phyloP scores from a whole-genome alignment of 2,888 invertebrate species.

The Cloeon dipterum region DNA sequence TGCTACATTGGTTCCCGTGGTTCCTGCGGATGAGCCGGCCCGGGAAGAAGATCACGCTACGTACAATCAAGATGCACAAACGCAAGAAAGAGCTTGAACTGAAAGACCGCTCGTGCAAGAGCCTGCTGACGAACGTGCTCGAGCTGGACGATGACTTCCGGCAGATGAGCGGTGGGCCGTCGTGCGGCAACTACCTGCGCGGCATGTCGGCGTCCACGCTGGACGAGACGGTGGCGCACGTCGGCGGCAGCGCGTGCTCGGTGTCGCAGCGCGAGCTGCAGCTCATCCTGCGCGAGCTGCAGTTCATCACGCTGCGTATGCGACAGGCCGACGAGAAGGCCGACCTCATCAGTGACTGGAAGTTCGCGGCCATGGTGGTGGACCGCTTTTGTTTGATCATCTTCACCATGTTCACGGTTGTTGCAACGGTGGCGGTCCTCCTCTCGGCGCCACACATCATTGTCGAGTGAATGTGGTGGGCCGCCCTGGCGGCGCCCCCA shows the following conservation, averaged over 20 bases:
- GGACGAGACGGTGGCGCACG: slow-evolving; percentile 20
- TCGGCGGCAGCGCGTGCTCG: slow-evolving; percentile 13
- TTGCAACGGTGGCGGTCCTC: slow-evolving; percentile 78
- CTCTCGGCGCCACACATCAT: slow-evolving; percentile 86
- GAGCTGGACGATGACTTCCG: slow-evolving; percentile 92
- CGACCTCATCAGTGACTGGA: slow-evolving; percentile 90
- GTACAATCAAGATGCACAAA: slow-evolving; percentile 72
- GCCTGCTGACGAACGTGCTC: slow-evolving; percentile 78
- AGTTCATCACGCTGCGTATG: slow-evolving; percentile 86
- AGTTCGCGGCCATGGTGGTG: slow-evolving; percentile 95
- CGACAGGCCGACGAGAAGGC: slow-evolving; percentile 84
- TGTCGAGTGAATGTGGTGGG: slow-evolving; percentile 68
- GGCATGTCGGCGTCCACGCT: slow-evolving; percentile 5
- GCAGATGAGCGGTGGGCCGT: slow-evolving; percentile 29
- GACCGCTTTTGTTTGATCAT: slow-evolving; percentile 91
- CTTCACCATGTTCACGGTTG: slow-evolving; percentile 82
- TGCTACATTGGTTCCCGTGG: slow-evolving; percentile 96
- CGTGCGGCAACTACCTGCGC: slow-evolving; percentile 8
- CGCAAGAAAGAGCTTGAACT: slow-evolving; percentile 82
- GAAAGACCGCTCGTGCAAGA: slow-evolving; percentile 83
- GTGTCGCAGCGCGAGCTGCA: slow-evolving; percentile 69
- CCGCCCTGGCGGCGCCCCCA: slow-evolving; percentile 15
- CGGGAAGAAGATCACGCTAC: slow-evolving; percentile 78
- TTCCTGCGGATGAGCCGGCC: slow-evolving; percentile 88
- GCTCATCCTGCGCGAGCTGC: slow-evolving; percentile 75